phyloP scores from a whole-genome alignment of 2,113 vertebrate genomes.

The Chloropsis hardwickii region DNA sequence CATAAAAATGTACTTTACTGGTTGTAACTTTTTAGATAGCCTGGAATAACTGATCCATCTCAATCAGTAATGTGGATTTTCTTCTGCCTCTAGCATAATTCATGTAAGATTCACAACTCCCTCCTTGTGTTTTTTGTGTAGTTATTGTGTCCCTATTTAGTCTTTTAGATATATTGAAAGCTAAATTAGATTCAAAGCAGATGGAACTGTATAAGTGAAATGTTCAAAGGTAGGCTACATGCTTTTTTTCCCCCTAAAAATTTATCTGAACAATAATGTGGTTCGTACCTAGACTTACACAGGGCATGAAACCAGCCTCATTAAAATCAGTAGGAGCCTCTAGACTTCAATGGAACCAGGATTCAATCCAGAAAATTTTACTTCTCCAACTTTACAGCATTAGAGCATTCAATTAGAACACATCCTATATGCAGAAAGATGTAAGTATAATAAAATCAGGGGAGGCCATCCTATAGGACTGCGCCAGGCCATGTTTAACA shows the following conservation, averaged over 20 bases:
- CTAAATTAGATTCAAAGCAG: neutral
- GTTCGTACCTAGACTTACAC: neutral
- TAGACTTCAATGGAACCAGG: neutral
- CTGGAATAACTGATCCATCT: neutral
- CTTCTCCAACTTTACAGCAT: neutral
- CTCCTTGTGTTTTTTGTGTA: neutral
- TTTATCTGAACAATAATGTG: neutral
- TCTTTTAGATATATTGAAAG: neutral
- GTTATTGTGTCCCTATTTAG: neutral
- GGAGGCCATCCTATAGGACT: neutral
- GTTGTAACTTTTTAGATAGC: neutral
- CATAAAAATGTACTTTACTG: neutral
- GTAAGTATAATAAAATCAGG: neutral
- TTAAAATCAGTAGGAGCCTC: neutral
- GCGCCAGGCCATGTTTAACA: neutral
- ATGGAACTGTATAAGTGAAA: neutral
- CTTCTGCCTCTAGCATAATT: neutral
- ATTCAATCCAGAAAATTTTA: neutral
- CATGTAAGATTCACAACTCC: neutral
- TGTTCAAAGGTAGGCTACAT: neutral
- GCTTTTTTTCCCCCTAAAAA: rapidly evolving
- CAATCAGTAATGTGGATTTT: neutral
- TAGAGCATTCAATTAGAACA: neutral
- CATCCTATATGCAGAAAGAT: neutral
- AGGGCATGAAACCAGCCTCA: neutral